Evolutionary conservation across 2,888 invertebrate species (phyloP), one percentile per base, ranked within the genome.

Genomic region (Horisme vitalbata): DNA sequence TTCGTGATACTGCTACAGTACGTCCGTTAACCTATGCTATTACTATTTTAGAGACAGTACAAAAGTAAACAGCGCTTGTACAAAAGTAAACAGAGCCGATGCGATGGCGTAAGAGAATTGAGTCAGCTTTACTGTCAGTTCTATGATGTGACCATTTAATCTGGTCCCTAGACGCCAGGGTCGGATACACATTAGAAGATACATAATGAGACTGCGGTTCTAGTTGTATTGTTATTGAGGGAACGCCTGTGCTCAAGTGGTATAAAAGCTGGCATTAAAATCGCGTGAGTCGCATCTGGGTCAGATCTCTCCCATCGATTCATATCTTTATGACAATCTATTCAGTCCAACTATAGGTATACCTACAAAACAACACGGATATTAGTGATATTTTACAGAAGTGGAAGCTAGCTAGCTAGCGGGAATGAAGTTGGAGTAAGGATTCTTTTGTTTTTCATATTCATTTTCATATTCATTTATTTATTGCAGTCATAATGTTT

Each of bases 101-200:
- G n/a, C 26, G 33, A 4, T 28, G 15, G 6, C 8, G 10, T n/a
- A 3, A 11, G 4, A 7, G 15, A 21, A 44, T 20, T 34, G 21
- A 38, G 15, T 37, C 23, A 44, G 48, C 44, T 48, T 26, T 38
- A 39, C 23, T 14, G 13, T 28, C 35, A 26, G 12, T 39, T 20
- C 39, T 44, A 18, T 35, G 30, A 13, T 14, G 55, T 63, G 62
- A 65, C 63, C 55, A 58, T 68, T 63, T 73, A 75, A 75, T 75
- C 71, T 68, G 59, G 56, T 61, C 64, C 60, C 63, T 39, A 50
- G 59, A 66, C 61, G 56, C 61, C 55, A 51, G 55, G 56, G 45
- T 32, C 15, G 49, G 34, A 49, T 38, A 52, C 41, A 55, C 58
- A 59, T 59, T 60, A 35, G 62, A 53, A 56, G 34, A 52, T 50